Base-by-base conservation (phyloP, 2,888 invertebrate genomes). In the Gastracanthus pulcherrimus region DNA sequence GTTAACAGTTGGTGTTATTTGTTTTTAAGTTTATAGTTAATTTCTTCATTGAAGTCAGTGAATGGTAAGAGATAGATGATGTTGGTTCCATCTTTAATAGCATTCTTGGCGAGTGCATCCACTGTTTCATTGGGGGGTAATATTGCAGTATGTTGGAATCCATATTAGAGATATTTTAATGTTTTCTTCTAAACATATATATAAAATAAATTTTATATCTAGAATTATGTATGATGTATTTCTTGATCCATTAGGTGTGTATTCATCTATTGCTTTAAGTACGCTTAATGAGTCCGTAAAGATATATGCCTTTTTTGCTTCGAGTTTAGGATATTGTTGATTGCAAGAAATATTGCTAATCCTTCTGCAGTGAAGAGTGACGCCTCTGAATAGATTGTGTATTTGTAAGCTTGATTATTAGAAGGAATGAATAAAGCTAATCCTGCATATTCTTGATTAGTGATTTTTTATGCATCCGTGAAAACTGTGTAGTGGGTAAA, bases 401-500 rank as follows among this genome's bases (percentile, higher is more conserved):
- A 62, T 41, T 55, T 1, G 2, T 5, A 23, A 4, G 23, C 4
- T 9, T 45, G 26, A 1, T n/a, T 23, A 16, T 29, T 19, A 13
- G 26, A n/a, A 1, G 45, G 62, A 6, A 6, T 11, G 13, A 5
- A 62, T 11, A 62, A 48, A 3, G 62, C 45, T 13, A 45, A 19
- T 19, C 74, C 62, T 1, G 9, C 16, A 19, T n/a, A 19, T 13
- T 72, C 55, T 26, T n/a, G 26, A n/a, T 11, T 29, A 0, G 58
- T 13, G 13, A 0, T 29, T 72, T 29, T 72, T 55, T 38, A 72
- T 38, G 58, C 72, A 31, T 72, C 72, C 1, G 58, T 72, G 19
- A 29, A 69, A 19, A 69, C n/a, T 19, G 16, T 23, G 5, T 29
- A 45, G 7, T 31, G 2, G 0, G 16, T 26, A 2, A 1, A 1